Evolutionary conservation across 2,797 vertebrate species (phyloP).

Genomic region (Pipistrellus pygmaeus): DNA sequence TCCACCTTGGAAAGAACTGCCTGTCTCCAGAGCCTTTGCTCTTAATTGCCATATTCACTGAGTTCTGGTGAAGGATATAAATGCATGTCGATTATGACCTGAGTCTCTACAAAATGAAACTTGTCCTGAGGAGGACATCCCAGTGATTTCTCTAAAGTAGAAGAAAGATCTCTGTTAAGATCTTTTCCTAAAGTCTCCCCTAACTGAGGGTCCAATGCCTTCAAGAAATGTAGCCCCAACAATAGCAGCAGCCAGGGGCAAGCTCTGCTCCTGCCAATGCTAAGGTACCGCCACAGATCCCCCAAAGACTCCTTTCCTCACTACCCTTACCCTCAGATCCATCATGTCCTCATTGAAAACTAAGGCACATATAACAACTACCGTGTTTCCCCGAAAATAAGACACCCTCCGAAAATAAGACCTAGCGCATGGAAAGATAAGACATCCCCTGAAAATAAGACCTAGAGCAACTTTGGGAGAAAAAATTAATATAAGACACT

Average conservation of each 20-base stretch:
- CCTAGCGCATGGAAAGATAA: too few species aligned
- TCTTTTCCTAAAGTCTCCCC: not conserved
- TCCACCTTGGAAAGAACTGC: not conserved
- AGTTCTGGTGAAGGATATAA: not conserved
- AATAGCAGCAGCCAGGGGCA: not conserved
- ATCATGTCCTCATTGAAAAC: not conserved
- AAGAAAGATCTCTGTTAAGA: not conserved
- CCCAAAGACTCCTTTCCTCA: not conserved
- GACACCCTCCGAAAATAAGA: too few species aligned
- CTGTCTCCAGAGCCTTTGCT: not conserved
- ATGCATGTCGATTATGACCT: rapidly evolving
- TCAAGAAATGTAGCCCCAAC: not conserved
- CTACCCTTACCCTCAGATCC: not conserved
- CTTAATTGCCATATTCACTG: rapidly evolving
- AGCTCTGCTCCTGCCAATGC: not conserved
- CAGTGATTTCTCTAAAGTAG: not conserved
- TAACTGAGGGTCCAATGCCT: not conserved
- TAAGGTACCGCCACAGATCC: not conserved
- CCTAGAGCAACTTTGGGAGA: too few species aligned
- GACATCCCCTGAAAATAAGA: too few species aligned
- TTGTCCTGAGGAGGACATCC: not conserved
- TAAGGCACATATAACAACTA: not conserved
- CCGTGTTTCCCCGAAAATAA: too few species aligned
- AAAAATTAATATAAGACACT: too few species aligned
- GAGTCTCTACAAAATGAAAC: not conserved